Evolutionary conservation across 1,140 invertebrate genomes (phyloP), one percentile per base, ranked within the genome.

Genomic region (Calliopsis andreniformis): DNA sequence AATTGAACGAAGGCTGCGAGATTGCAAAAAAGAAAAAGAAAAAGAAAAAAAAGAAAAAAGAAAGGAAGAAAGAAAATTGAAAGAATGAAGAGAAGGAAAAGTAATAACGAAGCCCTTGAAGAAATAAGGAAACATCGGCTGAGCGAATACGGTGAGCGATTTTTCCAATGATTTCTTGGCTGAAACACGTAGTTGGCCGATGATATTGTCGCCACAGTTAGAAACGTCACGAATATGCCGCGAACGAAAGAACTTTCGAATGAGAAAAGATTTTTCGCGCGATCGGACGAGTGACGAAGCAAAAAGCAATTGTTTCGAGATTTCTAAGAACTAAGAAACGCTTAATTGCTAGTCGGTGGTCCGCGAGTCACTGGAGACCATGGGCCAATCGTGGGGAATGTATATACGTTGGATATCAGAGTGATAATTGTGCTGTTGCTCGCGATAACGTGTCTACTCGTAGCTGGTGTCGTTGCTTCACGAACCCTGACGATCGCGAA

Each of bases 401-500:
- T 86, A 89, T 90, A 90, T 89, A 88, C 76, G 80, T 87, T 84
- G 85, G 82, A 88, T 90, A 90, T 90, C 89, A 87, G 82, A 87
- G 79, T 87, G 89, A 91, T 91, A 90, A 90, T 80, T 79, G 76
- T 82, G 85, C 81, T 86, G 80, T 81, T 87, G 82, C 35, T 42
- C n/a, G 71, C 83, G 85, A 89, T 89, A 88, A 89, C 83, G 71
- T 55, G 62, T 70, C 64, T 82, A 86, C 59, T 42, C 69, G 58
- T 63, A 35, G 20, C 49, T 79, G 67, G 30, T n/a, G 58, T 49
- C 55, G 73, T 43, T n/a, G 20, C 51, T 62, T 63, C n/a, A 18
- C 18, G 23, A n/a, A n/a, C n/a, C n/a, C n/a, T n/a, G n/a, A 5
- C 35, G 59, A 61, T 49, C 55, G 14, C 6, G 2, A 10, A 10